Evolutionary conservation across 2,797 vertebrate species (phyloP).

Genomic region (Garrulus glandarius): DNA sequence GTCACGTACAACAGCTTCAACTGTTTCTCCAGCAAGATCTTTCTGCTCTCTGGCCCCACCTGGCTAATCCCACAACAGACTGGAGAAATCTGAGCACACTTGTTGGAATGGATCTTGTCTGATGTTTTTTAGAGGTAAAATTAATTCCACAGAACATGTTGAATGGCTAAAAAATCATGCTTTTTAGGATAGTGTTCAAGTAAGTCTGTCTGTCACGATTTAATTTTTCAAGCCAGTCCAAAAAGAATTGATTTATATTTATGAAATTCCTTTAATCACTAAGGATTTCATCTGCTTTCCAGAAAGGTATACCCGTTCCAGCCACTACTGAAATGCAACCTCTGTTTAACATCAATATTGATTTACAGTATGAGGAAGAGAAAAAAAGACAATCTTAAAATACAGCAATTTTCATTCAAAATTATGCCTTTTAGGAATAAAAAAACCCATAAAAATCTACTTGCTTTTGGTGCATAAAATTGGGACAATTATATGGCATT

Average conservation of each 20-base stretch:
- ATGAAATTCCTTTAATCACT: neutral
- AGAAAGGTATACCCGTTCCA: neutral
- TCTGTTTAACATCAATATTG: neutral
- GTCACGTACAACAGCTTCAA: neutral
- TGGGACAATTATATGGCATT: neutral
- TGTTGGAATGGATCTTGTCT: neutral
- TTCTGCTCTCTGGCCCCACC: neutral
- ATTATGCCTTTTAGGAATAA: neutral
- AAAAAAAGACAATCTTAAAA: neutral
- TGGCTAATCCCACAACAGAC: neutral
- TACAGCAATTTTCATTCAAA: neutral
- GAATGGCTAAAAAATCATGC: neutral
- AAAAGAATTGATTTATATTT: conserved; percentile 6
- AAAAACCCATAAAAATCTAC: neutral
- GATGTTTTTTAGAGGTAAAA: neutral
- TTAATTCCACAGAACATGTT: neutral
- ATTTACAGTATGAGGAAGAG: neutral
- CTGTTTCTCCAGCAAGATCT: neutral
- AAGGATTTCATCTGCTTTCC: neutral
- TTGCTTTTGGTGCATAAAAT: neutral
- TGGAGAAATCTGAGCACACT: neutral
- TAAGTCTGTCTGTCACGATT: neutral
- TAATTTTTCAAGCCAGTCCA: neutral
- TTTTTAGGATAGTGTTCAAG: neutral
- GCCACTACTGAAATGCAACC: neutral